Percentiles rank a stretch among this genome's conserved stretches.
Conservation (phyloP, 2,797 vertebrate species). For the Leptoclinus maculatus region DNA sequence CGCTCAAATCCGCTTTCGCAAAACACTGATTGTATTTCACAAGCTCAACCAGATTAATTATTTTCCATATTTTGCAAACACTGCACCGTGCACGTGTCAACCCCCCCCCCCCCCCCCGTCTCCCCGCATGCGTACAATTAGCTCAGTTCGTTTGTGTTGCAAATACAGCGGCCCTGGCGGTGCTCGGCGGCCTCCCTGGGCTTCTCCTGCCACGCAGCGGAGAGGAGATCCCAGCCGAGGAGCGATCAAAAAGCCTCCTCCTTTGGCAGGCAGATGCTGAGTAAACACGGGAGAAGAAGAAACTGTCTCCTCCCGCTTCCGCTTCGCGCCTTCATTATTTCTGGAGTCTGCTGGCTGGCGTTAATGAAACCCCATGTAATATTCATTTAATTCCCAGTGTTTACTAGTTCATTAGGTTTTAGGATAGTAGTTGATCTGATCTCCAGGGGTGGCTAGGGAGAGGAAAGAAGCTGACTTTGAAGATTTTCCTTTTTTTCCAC, state of each 20-base stretch:
- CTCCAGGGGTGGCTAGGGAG: slow-evolving; percentile 64
- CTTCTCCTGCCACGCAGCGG: slow-evolving; percentile 60
- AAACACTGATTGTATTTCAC: slow-evolving; percentile 73
- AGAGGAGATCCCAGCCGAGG: slow-evolving; percentile 67
- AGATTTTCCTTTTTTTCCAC: slow-evolving; percentile 46
- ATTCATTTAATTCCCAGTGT: slow-evolving; percentile 77
- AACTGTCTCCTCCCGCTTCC: slow-evolving; percentile 51
- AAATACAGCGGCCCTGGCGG: slow-evolving; percentile 61
- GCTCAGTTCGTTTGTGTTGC: slow-evolving; percentile 77
- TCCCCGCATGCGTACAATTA: slow-evolving; percentile 73
- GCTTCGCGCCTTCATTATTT: slow-evolving; percentile 67
- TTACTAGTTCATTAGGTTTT: slow-evolving; percentile 80
- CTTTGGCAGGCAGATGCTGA: slow-evolving; percentile 71
- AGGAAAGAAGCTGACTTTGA: slow-evolving; percentile 72
- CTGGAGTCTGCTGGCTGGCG: slow-evolving; percentile 69
- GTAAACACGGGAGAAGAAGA: slow-evolving; percentile 53
- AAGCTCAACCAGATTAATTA: slow-evolving; percentile 77
- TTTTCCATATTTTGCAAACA: slow-evolving; percentile 77
- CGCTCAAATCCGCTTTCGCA: slow-evolving; percentile 70
- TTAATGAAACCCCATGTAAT: slow-evolving; percentile 78
- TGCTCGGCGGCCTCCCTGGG: slow-evolving; percentile 53
- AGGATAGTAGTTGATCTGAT: slow-evolving; percentile 76
- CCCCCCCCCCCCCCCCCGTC: not conserved
- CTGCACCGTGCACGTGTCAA: slow-evolving; percentile 47
- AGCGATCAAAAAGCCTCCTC: slow-evolving; percentile 71